Percentiles rank a stretch among this genome's conserved stretches.
phyloP scores from a whole-genome alignment of 2,797 vertebrate genomes.

The Malurus leucopterus region DNA sequence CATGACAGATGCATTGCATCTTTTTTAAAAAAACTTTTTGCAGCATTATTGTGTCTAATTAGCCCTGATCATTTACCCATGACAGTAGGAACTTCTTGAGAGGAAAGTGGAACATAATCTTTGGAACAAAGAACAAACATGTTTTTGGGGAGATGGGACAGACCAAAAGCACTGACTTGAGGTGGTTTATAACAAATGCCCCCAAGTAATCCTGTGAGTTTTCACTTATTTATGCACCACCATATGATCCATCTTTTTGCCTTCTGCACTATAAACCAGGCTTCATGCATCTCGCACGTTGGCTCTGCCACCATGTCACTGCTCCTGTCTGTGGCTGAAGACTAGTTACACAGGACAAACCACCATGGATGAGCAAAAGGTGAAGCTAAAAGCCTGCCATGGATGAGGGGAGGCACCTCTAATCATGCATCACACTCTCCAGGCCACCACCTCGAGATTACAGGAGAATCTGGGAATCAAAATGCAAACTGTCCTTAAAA shows the following conservation, averaged over 20 bases:
- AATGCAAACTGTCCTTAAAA: not conserved
- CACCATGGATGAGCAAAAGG: not conserved
- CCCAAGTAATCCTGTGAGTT: constrained; percentile 49
- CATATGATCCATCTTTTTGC: constrained; percentile 63
- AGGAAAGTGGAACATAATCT: constrained; percentile 57
- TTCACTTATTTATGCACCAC: constrained; percentile 62
- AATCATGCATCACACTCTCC: not conserved
- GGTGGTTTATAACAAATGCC: constrained; percentile 59
- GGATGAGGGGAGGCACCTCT: not conserved
- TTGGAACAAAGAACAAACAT: constrained; percentile 51
- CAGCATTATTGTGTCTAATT: constrained; percentile 71
- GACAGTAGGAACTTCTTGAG: constrained; percentile 66
- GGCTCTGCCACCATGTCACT: constrained; percentile 5
- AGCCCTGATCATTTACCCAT: constrained; percentile 68
- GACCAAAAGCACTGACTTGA: constrained; percentile 2
- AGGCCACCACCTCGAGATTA: not conserved
- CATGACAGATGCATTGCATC: constrained; percentile 69
- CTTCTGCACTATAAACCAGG: constrained; percentile 60
- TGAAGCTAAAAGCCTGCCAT: constrained; percentile 35
- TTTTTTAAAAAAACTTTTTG: constrained; percentile 9
- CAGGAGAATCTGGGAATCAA: not conserved
- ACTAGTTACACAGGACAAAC: constrained; percentile 34
- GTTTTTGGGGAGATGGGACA: not conserved
- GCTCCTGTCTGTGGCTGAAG: constrained; percentile 33
- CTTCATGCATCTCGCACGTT: not conserved